Conservation (phyloP, 2,113 vertebrate species). For the Brachyhypopomus gauderio region DNA sequence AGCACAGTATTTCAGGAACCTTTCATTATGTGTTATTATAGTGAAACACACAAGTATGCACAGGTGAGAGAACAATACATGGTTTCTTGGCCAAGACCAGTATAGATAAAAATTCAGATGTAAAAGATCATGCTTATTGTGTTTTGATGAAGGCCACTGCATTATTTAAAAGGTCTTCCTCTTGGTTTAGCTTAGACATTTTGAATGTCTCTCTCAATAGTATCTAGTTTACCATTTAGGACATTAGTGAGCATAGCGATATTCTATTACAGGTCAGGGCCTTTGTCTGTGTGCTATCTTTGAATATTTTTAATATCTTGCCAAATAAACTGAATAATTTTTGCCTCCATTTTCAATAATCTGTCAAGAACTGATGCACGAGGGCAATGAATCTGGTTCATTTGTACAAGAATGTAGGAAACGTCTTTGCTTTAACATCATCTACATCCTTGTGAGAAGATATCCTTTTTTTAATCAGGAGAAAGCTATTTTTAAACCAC, state of each 20-base stretch:
- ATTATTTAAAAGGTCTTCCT: slow-evolving; percentile 59
- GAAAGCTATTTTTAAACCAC: not conserved
- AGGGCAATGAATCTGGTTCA: not conserved
- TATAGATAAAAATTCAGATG: slow-evolving; percentile 45
- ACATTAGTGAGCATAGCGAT: not conserved
- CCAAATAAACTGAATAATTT: not conserved
- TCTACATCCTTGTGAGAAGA: too few species aligned
- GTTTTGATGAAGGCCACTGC: slow-evolving; percentile 71
- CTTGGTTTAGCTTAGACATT: not conserved
- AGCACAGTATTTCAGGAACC: slow-evolving; percentile 84
- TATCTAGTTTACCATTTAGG: slow-evolving; percentile 1
- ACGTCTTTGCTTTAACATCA: too few species aligned
- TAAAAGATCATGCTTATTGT: slow-evolving; percentile 58
- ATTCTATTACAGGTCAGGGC: not conserved
- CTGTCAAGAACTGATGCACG: not conserved
- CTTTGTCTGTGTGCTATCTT: not conserved
- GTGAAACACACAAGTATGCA: slow-evolving; percentile 6
- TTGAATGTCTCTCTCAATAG: not conserved
- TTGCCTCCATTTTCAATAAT: not conserved
- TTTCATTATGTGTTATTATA: slow-evolving; percentile 46
- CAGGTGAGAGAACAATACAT: slow-evolving; percentile 40
- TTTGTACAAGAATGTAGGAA: too few species aligned
- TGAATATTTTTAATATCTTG: not conserved
- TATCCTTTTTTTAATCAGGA: not conserved
- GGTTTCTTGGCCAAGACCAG: slow-evolving; percentile 54